phyloP scores from a whole-genome alignment of 2,888 invertebrate species.

The Morinoia aosen region DNA sequence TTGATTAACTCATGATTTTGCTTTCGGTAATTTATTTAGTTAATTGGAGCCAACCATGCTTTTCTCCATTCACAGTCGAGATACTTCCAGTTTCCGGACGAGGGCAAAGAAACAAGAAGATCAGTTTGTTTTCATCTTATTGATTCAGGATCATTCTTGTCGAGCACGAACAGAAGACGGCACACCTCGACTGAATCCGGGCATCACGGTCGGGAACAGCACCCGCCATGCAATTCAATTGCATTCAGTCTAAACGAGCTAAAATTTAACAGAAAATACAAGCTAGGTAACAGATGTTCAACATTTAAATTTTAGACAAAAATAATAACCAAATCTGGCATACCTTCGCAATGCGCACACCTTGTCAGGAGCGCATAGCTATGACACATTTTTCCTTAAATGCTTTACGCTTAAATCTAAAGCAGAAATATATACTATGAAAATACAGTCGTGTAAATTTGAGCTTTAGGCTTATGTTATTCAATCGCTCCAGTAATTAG shows the following conservation, averaged over 20 bases:
- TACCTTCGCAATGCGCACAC: neutral
- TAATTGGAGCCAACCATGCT: neutral
- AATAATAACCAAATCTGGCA: conserved; percentile 37
- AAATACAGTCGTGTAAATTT: neutral
- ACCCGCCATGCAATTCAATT: neutral
- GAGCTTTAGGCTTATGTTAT: neutral
- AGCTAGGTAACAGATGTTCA: conserved; percentile 1
- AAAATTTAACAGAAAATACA: neutral
- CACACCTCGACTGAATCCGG: neutral
- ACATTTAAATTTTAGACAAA: neutral
- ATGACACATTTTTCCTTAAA: neutral
- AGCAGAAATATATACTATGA: neutral
- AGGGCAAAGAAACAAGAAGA: neutral
- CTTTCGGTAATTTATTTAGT: neutral
- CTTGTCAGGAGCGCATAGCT: neutral
- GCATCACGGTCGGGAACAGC: neutral
- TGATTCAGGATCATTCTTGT: neutral
- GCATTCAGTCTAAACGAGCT: conserved; percentile 5
- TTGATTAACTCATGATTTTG: too few relatives aligned
- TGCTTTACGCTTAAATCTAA: conserved; percentile 20
- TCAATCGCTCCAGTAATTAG: neutral
- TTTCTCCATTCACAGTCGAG: neutral
- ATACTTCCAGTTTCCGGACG: neutral
- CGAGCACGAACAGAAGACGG: neutral
- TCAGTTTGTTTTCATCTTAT: neutral